Base-by-base conservation (phyloP, 1,140 invertebrate genomes). In the Drosophila orosa region DNA sequence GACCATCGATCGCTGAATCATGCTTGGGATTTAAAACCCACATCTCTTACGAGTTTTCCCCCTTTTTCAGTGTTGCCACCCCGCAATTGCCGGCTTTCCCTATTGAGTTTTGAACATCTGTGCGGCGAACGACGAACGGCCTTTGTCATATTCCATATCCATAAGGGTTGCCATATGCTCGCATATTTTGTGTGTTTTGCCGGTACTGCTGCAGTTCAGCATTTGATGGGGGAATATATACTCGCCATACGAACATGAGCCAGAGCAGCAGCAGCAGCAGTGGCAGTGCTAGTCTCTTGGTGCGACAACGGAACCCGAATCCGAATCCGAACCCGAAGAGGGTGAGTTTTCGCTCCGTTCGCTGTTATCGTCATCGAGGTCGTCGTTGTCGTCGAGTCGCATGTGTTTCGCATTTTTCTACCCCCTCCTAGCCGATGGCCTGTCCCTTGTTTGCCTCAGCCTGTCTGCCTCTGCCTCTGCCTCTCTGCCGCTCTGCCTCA, bases 391-490 rank as follows among this genome's bases (percentile, higher is more conserved):
- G 74, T 60, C 44, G 76, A 65, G 80, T 85, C 83, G 83, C 83
- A 87, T 87, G 84, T 87, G 83, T 87, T 87, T 89, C 84, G 67
- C 84, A 87, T 87, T 89, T 87, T 89, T 87, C 80, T 79, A 79
- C 71, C 75, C 75, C 80, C 78, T 80, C 74, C 74, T 44, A 33
- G 52, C 54, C 50, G 24, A 47, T 25, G 39, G 39, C 42, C 42
- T 35, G 44, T 60, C 57, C 57, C 57, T 60, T 60, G 57, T 59
- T 59, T 59, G 56, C 48, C 48, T 33, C 48, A 47, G 56, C 37
- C 45, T 29, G 45, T 48, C 45, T 63, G 33, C 59, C 48, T 24
- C 24, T 27, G 19, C 57, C 57, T 44, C n/a, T 69, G 35, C 15
- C 24, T 27, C 47, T 35, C 33, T 40, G 24, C 44, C 63, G 31